phyloP scores from a whole-genome alignment of 2,888 invertebrate genomes.

The Dinocampus coccinellae region DNA sequence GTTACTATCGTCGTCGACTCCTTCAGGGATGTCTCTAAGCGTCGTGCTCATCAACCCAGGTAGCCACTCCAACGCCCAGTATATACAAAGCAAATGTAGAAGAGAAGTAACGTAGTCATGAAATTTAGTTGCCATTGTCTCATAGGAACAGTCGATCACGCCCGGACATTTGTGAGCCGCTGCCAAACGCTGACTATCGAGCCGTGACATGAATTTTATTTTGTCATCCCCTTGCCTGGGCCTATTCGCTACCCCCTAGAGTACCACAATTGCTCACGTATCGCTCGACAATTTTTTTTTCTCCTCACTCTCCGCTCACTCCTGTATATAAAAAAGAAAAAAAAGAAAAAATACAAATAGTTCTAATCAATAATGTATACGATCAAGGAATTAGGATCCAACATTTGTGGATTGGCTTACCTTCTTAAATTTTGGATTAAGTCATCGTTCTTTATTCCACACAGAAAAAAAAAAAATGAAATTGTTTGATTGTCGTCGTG shows the following conservation, averaged over 20 bases:
- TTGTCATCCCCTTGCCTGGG: constrained; percentile 32
- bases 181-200: constrained; percentile 66
- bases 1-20: constrained; percentile 24
- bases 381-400: too few species aligned
- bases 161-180: constrained; percentile 48
- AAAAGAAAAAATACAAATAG: constrained; percentile 18
- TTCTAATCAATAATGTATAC: constrained; percentile 32
- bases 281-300: constrained; percentile 23
- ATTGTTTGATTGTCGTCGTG: constrained; percentile 30
- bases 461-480: background rate
- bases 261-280: constrained; percentile 35
- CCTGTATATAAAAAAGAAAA: constrained; percentile 9
- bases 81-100: background rate
- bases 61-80: constrained; percentile 36
- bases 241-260: constrained; percentile 29
- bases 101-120: constrained; percentile 45
- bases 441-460: background rate
- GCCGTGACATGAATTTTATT: constrained; percentile 54
- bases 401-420: background rate
- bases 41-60: constrained; percentile 44
- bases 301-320: background rate
- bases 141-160: constrained; percentile 61
- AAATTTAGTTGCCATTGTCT: constrained; percentile 66
- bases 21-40: constrained; percentile 39
- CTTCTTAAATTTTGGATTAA: background rate